These are phyloP conservation scores for Villa cingulata DNA, from an alignment of 2,888 invertebrate species.

Conservation along the genomic window DNA sequence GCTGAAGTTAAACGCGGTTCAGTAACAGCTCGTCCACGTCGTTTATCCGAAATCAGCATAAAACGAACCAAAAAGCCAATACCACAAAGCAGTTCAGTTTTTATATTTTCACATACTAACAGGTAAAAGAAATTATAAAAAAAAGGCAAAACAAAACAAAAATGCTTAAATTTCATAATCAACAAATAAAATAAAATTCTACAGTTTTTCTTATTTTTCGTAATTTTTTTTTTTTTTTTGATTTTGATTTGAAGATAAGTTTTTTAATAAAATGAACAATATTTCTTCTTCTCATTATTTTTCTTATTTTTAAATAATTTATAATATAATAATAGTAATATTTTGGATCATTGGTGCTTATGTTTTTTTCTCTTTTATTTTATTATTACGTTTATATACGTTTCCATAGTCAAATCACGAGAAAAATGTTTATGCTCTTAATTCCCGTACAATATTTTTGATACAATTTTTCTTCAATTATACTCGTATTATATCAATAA, in stretches of 20 bases:
- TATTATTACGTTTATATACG: too few species aligned
- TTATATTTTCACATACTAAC: conserved; percentile 86
- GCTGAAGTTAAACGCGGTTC: conserved; percentile 9
- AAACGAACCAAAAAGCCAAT: conserved; percentile 78
- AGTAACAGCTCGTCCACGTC: conserved; percentile 60
- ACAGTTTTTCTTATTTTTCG: background rate
- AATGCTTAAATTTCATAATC: background rate
- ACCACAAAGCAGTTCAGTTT: conserved; percentile 81
- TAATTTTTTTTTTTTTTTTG: background rate
- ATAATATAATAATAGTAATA: too few species aligned
- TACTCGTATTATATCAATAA: too few species aligned
- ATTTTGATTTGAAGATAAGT: too few species aligned
- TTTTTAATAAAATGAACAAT: background rate
- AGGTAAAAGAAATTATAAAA: conserved; percentile 50
- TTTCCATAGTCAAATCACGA: too few species aligned
- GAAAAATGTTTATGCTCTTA: too few species aligned
- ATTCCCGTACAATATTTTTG: too few species aligned
- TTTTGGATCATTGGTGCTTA: background rate
- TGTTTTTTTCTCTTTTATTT: background rate
- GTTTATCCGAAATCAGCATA: conserved; percentile 75
- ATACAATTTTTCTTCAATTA: too few species aligned
- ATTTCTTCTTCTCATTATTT: background rate
- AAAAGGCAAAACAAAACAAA: background rate
- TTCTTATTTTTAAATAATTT: background rate
- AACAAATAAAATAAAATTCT: background rate